Conservation (phyloP, 2,113 vertebrate genomes). For the Aviceda subcristata region DNA sequence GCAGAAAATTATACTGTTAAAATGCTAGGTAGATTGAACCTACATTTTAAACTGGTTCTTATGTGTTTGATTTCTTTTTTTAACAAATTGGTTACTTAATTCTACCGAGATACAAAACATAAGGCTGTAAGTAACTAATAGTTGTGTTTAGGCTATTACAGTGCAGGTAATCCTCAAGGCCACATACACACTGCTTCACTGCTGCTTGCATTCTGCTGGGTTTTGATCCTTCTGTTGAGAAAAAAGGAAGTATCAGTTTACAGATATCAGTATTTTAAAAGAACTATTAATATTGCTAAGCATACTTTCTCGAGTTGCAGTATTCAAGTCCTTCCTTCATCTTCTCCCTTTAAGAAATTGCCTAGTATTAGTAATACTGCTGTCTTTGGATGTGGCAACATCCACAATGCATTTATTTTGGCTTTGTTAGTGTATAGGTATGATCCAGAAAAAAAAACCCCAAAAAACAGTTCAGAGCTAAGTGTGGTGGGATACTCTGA, state of each 20-base stretch:
- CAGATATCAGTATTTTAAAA: not conserved
- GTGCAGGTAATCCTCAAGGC: constrained; percentile 94
- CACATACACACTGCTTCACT: constrained; percentile 88
- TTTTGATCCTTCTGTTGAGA: constrained; percentile 93
- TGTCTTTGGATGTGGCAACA: not conserved
- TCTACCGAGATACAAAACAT: constrained; percentile 99
- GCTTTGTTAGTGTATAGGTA: not conserved
- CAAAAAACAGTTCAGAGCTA: not conserved
- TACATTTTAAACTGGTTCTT: constrained; percentile 83
- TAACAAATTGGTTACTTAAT: constrained; percentile 89
- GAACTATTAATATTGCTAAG: not conserved
- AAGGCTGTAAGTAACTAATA: constrained; percentile 97
- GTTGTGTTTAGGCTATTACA: constrained; percentile 94
- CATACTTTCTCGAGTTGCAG: not conserved
- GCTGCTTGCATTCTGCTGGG: constrained; percentile 98
- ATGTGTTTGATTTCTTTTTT: constrained; percentile 76
- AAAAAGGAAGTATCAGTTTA: constrained; percentile 36
- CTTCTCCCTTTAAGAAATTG: not conserved
- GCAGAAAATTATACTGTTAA: constrained; percentile 87
- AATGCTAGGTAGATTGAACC: constrained; percentile 88
- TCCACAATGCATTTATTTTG: not conserved
- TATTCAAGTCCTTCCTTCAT: not conserved
- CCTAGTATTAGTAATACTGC: not conserved
- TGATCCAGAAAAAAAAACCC: not conserved
- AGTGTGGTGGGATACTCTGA: not conserved